Percentiles rank a stretch among this genome's conserved stretches.
Evolutionary conservation across 2,888 invertebrate species (phyloP).

Genomic region (Drosophila atroscutellata): DNA sequence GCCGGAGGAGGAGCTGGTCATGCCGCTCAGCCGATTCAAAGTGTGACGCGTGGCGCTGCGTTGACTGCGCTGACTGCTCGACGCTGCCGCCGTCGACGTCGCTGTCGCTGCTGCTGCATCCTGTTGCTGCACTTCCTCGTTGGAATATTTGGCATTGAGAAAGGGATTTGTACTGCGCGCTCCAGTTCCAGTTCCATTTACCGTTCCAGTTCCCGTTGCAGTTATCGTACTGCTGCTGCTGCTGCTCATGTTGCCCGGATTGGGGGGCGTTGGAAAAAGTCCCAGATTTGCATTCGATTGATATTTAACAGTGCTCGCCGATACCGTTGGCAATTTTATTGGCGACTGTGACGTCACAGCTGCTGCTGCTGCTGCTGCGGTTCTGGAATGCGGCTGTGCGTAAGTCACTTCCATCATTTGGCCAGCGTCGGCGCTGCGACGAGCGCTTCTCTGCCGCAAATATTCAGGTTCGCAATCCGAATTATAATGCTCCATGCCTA

Average conservation of each 20-base stretch:
- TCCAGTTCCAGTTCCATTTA: constrained; percentile 42
- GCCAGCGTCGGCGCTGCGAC: constrained; percentile 47
- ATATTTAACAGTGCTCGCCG: constrained; percentile 66
- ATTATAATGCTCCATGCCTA: constrained; percentile 88
- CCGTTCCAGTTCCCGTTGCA: constrained; percentile 48
- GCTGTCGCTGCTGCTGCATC: constrained; percentile 56
- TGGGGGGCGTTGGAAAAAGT: constrained; percentile 51
- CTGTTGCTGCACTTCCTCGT: constrained; percentile 69
- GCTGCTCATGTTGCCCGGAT: constrained; percentile 19
- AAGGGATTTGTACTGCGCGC: constrained; percentile 84
- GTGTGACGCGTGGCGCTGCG: constrained; percentile 80
- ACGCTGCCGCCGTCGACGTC: constrained; percentile 73
- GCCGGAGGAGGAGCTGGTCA: constrained; percentile 87
- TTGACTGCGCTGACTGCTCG: constrained; percentile 77
- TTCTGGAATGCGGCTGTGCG: constrained; percentile 66
- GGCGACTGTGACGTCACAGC: constrained; percentile 73
- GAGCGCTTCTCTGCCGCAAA: constrained; percentile 67
- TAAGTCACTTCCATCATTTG: constrained; percentile 62
- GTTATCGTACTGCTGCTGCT: constrained; percentile 39
- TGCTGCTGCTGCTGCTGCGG: constrained; percentile 21
- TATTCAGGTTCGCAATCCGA: constrained; percentile 88
- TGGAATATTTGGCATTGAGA: constrained; percentile 81
- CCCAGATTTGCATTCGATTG: constrained; percentile 69
- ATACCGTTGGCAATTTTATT: constrained; percentile 61
- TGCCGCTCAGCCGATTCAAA: constrained; percentile 85